Evolutionary conservation across 2,888 invertebrate species (phyloP).

Genomic region (Aspidiotus destructor): DNA sequence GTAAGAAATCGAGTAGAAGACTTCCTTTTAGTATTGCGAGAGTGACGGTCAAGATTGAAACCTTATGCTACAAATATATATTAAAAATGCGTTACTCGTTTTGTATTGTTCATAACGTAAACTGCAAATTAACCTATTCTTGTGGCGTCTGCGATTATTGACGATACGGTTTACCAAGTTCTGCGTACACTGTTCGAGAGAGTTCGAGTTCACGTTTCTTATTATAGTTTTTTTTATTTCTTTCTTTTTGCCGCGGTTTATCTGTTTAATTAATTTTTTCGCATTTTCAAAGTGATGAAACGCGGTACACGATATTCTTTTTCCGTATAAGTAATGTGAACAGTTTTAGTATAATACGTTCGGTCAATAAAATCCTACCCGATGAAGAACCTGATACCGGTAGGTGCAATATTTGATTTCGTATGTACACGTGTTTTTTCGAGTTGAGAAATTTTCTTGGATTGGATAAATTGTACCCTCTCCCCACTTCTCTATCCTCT

Average conservation of each 20-base stretch:
- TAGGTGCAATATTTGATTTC: neutral
- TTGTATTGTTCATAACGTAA: constrained; percentile 23
- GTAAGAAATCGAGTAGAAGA: constrained; percentile 28
- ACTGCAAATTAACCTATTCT: neutral
- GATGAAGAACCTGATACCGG: constrained; percentile 13
- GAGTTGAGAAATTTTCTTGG: too few relatives aligned
- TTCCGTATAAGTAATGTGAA: neutral
- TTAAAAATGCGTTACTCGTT: constrained; percentile 23
- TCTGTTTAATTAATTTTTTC: neutral
- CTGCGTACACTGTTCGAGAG: neutral
- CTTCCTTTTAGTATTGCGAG: constrained; percentile 28
- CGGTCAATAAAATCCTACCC: neutral
- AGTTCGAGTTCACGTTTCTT: neutral
- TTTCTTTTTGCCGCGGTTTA: neutral
- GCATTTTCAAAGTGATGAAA: neutral
- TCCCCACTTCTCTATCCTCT: too few relatives aligned
- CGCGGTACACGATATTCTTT: neutral
- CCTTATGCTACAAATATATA: neutral
- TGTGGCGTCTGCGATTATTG: neutral
- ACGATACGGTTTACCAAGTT: neutral
- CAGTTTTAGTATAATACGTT: neutral
- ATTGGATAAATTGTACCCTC: too few relatives aligned
- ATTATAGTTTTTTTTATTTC: too few relatives aligned
- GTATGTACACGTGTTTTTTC: too few relatives aligned
- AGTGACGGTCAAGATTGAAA: constrained; percentile 30